Evolutionary conservation across 2,113 vertebrate genomes (phyloP).

Genomic region (Oceanodroma tethys): DNA sequence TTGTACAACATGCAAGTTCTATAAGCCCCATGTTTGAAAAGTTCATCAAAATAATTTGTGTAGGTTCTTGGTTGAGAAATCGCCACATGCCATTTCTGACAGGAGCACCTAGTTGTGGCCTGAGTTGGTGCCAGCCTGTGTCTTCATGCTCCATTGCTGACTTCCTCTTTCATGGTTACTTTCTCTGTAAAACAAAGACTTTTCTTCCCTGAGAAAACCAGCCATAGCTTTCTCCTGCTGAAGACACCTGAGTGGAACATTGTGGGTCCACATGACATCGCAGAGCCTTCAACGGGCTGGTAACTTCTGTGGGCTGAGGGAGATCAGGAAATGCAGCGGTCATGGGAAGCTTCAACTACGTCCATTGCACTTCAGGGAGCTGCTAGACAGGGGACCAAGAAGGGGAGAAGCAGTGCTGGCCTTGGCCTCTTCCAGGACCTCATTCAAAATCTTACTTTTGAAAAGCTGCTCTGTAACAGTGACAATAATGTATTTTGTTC

Average conservation of each 20-base stretch:
- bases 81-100: neutral
- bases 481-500: neutral
- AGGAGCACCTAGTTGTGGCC: neutral
- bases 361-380: neutral
- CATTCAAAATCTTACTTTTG: neutral
- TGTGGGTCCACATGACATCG: neutral
- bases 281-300: neutral
- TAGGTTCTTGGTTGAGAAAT: neutral
- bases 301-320: neutral
- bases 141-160: neutral
- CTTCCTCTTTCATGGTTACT: neutral
- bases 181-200: neutral
- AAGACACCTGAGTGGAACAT: neutral
- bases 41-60: neutral
- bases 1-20: neutral
- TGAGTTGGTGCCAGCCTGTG: neutral
- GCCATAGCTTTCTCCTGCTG: neutral
- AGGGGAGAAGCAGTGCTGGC: neutral
- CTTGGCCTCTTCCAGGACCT: neutral
- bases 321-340: neutral
- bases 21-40: neutral
- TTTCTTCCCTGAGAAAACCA: neutral
- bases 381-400: neutral
- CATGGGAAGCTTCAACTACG: neutral
- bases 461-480: neutral